Evolutionary conservation across 2,888 invertebrate species (phyloP).

Genomic region (Xanthorhoe designata): DNA sequence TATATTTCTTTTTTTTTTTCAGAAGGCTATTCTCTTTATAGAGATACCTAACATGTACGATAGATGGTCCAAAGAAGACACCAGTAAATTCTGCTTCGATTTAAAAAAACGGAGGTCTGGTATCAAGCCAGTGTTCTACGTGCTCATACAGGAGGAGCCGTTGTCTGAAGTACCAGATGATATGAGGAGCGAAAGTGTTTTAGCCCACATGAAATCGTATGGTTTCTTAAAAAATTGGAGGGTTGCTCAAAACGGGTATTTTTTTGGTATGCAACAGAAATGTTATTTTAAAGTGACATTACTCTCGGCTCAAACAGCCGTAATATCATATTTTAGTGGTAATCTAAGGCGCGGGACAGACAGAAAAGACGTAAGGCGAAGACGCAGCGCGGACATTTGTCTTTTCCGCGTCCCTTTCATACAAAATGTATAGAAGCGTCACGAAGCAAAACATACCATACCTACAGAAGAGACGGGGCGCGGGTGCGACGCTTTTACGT

Average conservation of each 20-base stretch:
- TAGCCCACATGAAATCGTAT: neutral
- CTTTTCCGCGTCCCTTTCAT: too few species aligned
- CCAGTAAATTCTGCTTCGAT: slow-evolving; percentile 49
- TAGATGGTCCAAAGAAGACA: slow-evolving; percentile 44
- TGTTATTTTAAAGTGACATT: too few species aligned
- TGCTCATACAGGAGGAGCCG: neutral
- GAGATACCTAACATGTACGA: slow-evolving; percentile 51
- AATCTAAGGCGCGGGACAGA: neutral
- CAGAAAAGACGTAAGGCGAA: too few species aligned
- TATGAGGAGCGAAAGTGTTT: neutral
- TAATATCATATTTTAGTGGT: too few species aligned
- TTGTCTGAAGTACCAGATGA: neutral
- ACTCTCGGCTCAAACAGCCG: neutral
- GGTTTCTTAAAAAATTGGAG: neutral
- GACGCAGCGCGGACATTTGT: too few species aligned
- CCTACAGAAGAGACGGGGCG: too few species aligned
- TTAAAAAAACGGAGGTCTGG: slow-evolving; percentile 21
- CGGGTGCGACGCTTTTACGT: too few species aligned
- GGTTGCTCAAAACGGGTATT: neutral
- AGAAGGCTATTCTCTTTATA: slow-evolving; percentile 46
- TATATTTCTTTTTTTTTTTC: slow-evolving; percentile 31
- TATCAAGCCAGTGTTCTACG: slow-evolving; percentile 16
- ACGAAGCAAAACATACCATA: too few species aligned
- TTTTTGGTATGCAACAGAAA: neutral
- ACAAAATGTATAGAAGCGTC: too few species aligned